Evolutionary conservation across 2,888 invertebrate genomes (phyloP), one percentile per base, ranked within the genome.

Genomic region (Chymomyza amoena): DNA sequence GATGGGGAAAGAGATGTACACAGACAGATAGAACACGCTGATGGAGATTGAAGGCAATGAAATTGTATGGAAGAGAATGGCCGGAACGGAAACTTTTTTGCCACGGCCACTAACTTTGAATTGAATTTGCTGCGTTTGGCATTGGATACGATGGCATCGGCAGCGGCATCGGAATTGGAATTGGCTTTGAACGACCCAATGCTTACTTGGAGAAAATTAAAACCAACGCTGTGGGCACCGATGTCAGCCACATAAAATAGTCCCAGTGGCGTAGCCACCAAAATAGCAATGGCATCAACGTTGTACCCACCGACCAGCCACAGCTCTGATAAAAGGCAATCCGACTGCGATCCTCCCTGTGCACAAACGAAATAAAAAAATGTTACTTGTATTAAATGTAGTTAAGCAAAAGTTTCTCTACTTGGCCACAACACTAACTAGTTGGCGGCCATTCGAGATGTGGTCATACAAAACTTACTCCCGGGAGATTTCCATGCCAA

Each of bases 401-500:
- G 81, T 77, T 75, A 66, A 15, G 25, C 6, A 25, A 72, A 79
- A 61, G 15, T 60, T 73, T 51, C 28, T 20, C 18, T 69, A 51
- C 59, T 62, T 61, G 39, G 18, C 54, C 54, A 20, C n/a, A 32
- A 32, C 32, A n/a, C 20, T 54, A 45, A 45, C 39, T 45, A 18
- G 1, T 4, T 54, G 65, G 56, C 39, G 65, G 56, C 39, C 57
- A 18, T 28, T n/a, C n/a, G 28, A 51, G 61, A 28, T 66, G 64
- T 45, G 63, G 68, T 70, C 68, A 9, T 28, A 25, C 50, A 25
- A 69, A 73, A 89, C 91, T 91, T 90, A 92, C 92, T 91, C 91
- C 78, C 92, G 90, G 4, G 93, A 93, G 80, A 93, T 93, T 90
- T 93, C 93, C 92, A 93, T 93, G 70, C 92, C 92, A 72, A 93